Evolutionary conservation across 2,797 vertebrate species (phyloP).

Genomic region (Chelonia mydas): DNA sequence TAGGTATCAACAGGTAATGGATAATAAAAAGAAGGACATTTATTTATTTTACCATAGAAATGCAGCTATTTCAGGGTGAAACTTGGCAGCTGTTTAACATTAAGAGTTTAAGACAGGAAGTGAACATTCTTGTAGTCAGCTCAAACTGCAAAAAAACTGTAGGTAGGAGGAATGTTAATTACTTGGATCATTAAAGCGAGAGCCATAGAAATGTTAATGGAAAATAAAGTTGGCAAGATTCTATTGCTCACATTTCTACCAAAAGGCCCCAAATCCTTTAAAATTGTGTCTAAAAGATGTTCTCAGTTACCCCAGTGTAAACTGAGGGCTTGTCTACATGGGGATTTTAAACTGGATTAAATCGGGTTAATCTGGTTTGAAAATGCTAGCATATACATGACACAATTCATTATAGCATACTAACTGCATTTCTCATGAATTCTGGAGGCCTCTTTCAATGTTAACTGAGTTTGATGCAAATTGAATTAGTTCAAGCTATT

Average conservation of each 20-base stretch:
- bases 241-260: background rate
- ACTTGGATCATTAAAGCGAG: conserved; percentile 7
- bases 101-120: conserved; percentile 35
- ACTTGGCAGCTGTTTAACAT: conserved; percentile 54
- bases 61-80: conserved; percentile 39
- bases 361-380: too few species aligned
- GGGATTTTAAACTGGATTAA: too few species aligned
- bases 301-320: conserved; percentile 8
- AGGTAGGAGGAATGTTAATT: conserved; percentile 70
- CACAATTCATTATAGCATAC: too few species aligned
- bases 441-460: too few species aligned
- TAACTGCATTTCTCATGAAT: too few species aligned
- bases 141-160: conserved; percentile 66
- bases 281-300: background rate
- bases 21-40: conserved; percentile 8
- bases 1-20: conserved; percentile 11
- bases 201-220: background rate
- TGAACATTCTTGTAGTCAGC: conserved; percentile 55
- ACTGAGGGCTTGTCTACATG: background rate
- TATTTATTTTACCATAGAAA: conserved; percentile 42
- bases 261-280: background rate
- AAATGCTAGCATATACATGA: too few species aligned
- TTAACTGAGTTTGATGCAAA: too few species aligned
- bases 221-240: conserved; percentile 28
- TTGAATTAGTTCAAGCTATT: too few species aligned